Evolutionary conservation across 2,888 invertebrate species (phyloP), one percentile per base, ranked within the genome.

Genomic region (Acronicta alni): DNA sequence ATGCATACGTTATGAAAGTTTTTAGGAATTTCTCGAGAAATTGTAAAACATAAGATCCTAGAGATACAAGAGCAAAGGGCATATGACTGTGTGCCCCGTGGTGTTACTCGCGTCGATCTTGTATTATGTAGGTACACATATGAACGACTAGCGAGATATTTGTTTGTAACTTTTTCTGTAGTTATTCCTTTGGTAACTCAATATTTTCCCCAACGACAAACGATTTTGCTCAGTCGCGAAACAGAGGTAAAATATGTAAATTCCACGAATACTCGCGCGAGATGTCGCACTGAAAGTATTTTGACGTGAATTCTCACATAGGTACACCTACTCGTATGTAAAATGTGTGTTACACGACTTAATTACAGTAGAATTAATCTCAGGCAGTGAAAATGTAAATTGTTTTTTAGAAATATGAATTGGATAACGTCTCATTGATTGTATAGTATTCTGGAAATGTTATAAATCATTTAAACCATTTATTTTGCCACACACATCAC

Each of bases 171-270:
- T 23, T 48, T 42, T 45, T 30, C 20, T 38, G 47, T 26, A 63
- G 9, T 10, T 30, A 30, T 30, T 37, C 44, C 15, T 54, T 44
- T 41, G n/a, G 26, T 8, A 60, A 51, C 20, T 26, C 20, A 42
- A 30, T 42, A 2, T 44, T 55, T 49, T 42, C 39, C n/a, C 18
- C 14, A 42, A n/a, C 17, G 37, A 39, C 48, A 54, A 54, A 70
- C 26, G 35, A 26, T 45, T 35, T 53, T 51, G 48, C 42, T 59
- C 65, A 59, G 7, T 17, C 49, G 41, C 51, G 59, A 59, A 65
- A 65, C 46, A 57, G 69, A 63, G 20, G 48, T 53, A 56, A 63
- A 69, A 44, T 69, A 67, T 69, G 67, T 49, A 53, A 69, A 69
- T 67, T 57, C 42, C 8, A 10, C 14, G 48, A 52, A 63, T 42